Base-by-base conservation (phyloP, 92 coral and sea anemone species). In the Diadumene lineata region DNA sequence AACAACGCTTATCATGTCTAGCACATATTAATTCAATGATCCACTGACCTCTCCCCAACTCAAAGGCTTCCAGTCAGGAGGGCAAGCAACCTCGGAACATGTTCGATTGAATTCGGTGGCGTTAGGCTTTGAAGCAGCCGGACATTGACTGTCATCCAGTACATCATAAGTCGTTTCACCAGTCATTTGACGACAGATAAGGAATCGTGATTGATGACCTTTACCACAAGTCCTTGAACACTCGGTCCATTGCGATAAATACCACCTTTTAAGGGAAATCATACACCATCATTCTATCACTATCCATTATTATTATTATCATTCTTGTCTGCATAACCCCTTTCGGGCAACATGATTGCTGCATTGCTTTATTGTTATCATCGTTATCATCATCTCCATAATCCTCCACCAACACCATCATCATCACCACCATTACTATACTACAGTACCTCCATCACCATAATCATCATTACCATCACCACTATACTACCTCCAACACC, bases 161-260 rank as follows among this genome's bases (percentile, higher is more conserved):
- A 69, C 55, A 11, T 79, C 58, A 34, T 67, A 43, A 32, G 78
- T 71, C 11, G 87, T 77, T 33, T 62, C 66, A 60, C 68, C 75
- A 7, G 76, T 32, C 76, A 76, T 74, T 53, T 66, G 74, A 4
- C 79, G 84, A 58, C 96, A 90, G 48, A 75, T 71, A 31, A 90
- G 76, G 10, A 87, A 64, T 38, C 88, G 62, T 60, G 85, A 75
- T 66, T 79, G 85, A 56, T 60, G 80, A 10, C 97, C 97, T 44
- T 75, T 48, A 13, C 92, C 97, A 72, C 97, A 91, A 58, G 92
- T 74, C 60, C 80, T 84, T 1, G 97, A 72, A 44, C 97, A 91
- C 43, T 65, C 13, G 16, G 81, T 55, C 97, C 93, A 92, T 51
- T 65, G 64, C 0, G 90, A 34, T 23, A 60, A 48, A 69, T 85